These are phyloP conservation scores for Oryzias curvinotus DNA, from an alignment of 2,113 vertebrate species.

Conservation along the genomic window DNA sequence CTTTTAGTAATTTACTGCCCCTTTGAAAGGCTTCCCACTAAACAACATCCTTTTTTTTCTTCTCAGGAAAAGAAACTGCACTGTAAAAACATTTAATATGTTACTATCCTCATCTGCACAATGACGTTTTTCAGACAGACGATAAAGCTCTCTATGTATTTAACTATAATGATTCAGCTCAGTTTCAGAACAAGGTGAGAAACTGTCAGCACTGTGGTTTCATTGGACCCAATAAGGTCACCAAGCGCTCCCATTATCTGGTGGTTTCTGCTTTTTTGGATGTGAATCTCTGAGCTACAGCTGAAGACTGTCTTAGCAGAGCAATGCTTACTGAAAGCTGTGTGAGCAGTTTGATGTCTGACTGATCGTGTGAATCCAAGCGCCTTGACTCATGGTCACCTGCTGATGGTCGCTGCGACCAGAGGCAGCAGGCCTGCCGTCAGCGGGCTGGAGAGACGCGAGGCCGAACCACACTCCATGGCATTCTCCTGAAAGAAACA, in stretches of 20 bases:
- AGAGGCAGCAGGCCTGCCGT: conserved; percentile 78
- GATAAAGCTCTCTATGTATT: conserved; percentile 6
- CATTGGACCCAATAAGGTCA: conserved; percentile 16
- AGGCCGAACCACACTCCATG: conserved; percentile 89
- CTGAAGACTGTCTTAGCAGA: conserved; percentile 26
- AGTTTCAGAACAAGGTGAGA: conserved; percentile 31
- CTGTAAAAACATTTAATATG: conserved; percentile 26
- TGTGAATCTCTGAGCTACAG: conserved; percentile 40
- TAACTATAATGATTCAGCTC: conserved; percentile 34
- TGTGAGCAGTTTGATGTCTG: conserved; percentile 50
- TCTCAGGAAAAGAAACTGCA: conserved; percentile 18
- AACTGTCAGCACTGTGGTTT: conserved; percentile 28
- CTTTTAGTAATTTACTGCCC: conserved; percentile 25
- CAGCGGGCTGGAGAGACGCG: conserved; percentile 70
- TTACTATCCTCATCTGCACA: conserved; percentile 18
- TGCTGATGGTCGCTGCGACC: conserved; percentile 79
- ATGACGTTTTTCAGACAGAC: conserved; percentile 18
- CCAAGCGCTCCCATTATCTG: conserved; percentile 13
- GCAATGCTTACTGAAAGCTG: conserved; percentile 43
- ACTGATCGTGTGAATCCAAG: conserved; percentile 45
- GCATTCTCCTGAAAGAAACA: conserved; percentile 86
- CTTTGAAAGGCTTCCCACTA: conserved; percentile 27
- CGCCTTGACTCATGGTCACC: conserved; percentile 82
- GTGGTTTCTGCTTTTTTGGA: conserved; percentile 55
- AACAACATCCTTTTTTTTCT: conserved; percentile 30